Base-by-base conservation (phyloP, 2,888 invertebrate species). In the Hemicrepidius hirtus region DNA sequence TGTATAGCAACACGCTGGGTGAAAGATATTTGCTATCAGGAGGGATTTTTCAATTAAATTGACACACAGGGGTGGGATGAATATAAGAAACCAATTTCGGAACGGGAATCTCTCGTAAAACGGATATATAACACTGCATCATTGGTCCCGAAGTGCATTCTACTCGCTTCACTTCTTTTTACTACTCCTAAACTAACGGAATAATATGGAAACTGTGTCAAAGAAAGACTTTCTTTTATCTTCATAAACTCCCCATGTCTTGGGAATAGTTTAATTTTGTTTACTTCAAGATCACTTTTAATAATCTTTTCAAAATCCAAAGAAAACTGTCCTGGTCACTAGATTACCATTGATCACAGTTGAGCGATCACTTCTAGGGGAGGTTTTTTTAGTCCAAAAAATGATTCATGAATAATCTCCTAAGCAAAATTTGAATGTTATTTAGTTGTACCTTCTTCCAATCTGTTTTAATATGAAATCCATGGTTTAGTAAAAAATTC, bases 71-170 rank as follows among this genome's bases (percentile, higher is more conserved):
- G 66, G 49, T 40, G 40, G 59, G 59, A 59, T 60, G 60, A 66
- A 66, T 71, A 71, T 71, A 71, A 71, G 71, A 71, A 64, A 66
- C 71, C 71, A 71, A 71, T 71, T 71, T 66, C 66, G 57, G 18
- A 60, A 18, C 71, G 66, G 32, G 71, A 64, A 71, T 70, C 65
- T 71, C 71, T 71, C 71, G 50, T 71, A 66, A 71, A 71, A 66
- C 49, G 65, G 65, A 60, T 73, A 73, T 68, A 68, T 65, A 65
- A 60, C 68, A 69, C 49, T 73, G 73, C 68, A 73, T 65, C 69
- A 69, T 73, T 66, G 65, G 60, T 46, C 50, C 50, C 49, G 44
- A 60, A 73, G 68, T 69, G 63, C 60, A 68, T 68, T 63, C 46
- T 68, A 53, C 37, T n/a, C 68, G 62, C 55, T 49, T 63, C 55